Base-by-base conservation (phyloP, 2,888 invertebrate species). In the Ametastegia equiseti region DNA sequence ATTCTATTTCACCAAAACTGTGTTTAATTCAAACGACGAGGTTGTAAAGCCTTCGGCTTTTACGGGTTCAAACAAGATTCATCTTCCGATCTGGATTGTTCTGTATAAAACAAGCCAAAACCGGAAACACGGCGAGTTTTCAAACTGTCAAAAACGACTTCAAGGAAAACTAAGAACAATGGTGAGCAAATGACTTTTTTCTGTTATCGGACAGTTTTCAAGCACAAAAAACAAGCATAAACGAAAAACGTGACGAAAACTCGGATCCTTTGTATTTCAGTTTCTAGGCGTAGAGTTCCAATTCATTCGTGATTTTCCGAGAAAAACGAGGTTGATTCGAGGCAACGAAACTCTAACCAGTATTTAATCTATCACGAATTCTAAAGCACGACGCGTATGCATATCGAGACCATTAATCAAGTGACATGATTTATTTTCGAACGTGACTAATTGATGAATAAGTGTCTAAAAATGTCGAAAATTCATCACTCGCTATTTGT, bases 1-100 rank as follows among this genome's bases (percentile, higher is more conserved):
- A 54, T 75, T 54, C 75, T 15, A 75, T 75, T 75, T 36, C 54
- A 33, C 23, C 39, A 39, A 23, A 75, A 75, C 54, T 54, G 54
- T 3, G 54, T 75, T 54, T 4, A 7, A 75, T 57, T 54, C 47
- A 30, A 54, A 36, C 19, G n/a, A n/a, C n/a, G 15, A 27, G 27
- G 30, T 36, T 7, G 27, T 30, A 27, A 30, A 7, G 5, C 30
- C 71, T n/a, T 39, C 3, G 65, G 65, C 39, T 19, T 36, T n/a
- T n/a, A 39, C 36, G 65, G 65, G 19, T 67, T 33, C 36, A 19
- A 33, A 39, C 65, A 67, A 39, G 6, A 9, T 67, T 39, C 15
- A 30, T 60, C 30, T 11, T 15, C 15, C 5, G 60, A 30, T 60
- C 1, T 15, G 15, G 11, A 15, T 60, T 15, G 13, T 60, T 60